Evolutionary conservation across 2,113 vertebrate species (phyloP).

Genomic region (Sterna hirundo): DNA sequence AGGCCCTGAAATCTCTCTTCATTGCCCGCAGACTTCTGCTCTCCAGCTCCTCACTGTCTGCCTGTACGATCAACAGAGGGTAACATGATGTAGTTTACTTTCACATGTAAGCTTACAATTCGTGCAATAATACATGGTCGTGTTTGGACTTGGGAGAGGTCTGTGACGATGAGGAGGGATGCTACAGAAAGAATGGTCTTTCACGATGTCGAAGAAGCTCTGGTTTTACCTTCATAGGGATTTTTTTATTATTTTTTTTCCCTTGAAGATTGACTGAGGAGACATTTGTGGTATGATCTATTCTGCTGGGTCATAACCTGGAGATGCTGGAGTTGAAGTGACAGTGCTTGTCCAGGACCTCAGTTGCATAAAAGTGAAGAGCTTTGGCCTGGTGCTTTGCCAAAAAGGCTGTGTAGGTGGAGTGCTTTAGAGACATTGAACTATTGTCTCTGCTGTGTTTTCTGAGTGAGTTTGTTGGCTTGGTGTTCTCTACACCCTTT

Average conservation of each 20-base stretch:
- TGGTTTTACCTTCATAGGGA: background rate
- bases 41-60: too few species aligned
- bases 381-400: background rate
- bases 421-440: background rate
- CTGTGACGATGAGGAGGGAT: background rate
- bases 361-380: background rate
- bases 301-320: background rate
- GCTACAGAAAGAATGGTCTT: background rate
- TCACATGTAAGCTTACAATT: background rate
- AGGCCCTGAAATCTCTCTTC: too few species aligned
- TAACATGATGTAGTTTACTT: background rate
- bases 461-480: background rate
- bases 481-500: background rate
- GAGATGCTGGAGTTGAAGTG: background rate
- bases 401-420: background rate
- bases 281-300: background rate
- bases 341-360: background rate
- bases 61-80: too few species aligned
- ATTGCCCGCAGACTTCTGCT: too few species aligned
- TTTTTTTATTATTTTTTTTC: background rate
- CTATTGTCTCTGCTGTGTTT: background rate
- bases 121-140: background rate
- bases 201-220: background rate
- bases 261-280: background rate
- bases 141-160: background rate